Conservation (phyloP, 30 jellyfish, hydroid and myxozoan species). For the Pseudorhiza aurosa region DNA sequence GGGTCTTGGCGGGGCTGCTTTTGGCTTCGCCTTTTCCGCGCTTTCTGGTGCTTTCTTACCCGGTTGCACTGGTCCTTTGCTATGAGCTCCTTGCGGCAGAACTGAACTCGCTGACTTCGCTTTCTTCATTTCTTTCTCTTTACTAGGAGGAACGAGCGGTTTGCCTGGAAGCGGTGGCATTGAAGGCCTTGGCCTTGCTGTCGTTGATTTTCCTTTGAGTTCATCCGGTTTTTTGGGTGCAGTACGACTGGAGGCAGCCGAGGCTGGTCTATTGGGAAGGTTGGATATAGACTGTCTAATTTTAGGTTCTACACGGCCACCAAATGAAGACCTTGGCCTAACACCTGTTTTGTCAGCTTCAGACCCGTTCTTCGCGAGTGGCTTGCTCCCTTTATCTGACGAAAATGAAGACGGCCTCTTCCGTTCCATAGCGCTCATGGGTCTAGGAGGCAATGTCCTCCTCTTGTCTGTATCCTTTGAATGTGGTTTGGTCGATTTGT, state of each 20-base stretch:
- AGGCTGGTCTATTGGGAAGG: slow-evolving; percentile 61
- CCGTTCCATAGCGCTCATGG: slow-evolving; percentile 66
- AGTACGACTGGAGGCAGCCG: slow-evolving; percentile 44
- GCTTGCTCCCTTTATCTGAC: slow-evolving; percentile 29
- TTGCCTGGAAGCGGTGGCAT: slow-evolving; percentile 68
- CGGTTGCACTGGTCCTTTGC: slow-evolving; percentile 45
- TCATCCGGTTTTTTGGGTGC: slow-evolving; percentile 41
- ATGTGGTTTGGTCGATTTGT: slow-evolving; percentile 2
- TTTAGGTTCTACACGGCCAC: slow-evolving; percentile 51
- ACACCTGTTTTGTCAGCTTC: slow-evolving; percentile 29
- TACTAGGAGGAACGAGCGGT: slow-evolving; percentile 65
- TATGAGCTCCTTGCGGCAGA: slow-evolving; percentile 14
- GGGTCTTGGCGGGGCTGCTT: slow-evolving; percentile 7
- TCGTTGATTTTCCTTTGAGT: slow-evolving; percentile 10
- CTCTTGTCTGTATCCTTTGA: slow-evolving; percentile 27
- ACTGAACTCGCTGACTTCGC: slow-evolving; percentile 40
- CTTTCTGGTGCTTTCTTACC: slow-evolving; percentile 17
- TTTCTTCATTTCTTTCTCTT: slow-evolving; percentile 48
- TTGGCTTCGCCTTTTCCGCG: slow-evolving; percentile 41
- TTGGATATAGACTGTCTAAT: slow-evolving; percentile 66
- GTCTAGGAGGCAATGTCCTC: slow-evolving; percentile 61
- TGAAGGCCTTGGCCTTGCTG: slow-evolving; percentile 45
- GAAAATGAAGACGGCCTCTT: slow-evolving; percentile 24
- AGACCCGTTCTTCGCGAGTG: neutral
- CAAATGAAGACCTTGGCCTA: slow-evolving; percentile 58